A percentile compares a stretch with the other conserved stretches of the same genome.
Evolutionary conservation across 2,888 invertebrate genomes (phyloP).

Genomic region (Syrista parreyssii): DNA sequence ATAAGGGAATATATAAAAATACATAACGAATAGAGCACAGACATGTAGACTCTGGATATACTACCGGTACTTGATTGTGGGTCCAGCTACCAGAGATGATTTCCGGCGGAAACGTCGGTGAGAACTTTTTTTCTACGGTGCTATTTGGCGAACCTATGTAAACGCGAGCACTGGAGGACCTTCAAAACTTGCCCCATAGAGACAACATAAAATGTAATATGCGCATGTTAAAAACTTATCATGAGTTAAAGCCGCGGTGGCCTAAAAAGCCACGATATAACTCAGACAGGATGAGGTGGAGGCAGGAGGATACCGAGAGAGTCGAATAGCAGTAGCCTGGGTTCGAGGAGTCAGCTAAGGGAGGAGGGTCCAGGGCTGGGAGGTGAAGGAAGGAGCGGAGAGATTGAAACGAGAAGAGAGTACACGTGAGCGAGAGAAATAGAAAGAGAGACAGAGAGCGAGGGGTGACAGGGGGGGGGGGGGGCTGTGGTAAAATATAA

Average conservation of each 20-base stretch:
- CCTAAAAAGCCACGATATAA: slow-evolving; percentile 23
- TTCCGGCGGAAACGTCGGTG: background rate
- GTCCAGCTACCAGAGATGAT: background rate
- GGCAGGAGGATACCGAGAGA: slow-evolving; percentile 1
- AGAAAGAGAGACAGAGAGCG: background rate
- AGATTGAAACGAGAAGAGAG: background rate
- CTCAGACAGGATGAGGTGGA: background rate
- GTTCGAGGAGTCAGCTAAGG: background rate
- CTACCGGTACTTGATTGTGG: background rate
- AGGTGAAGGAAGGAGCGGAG: background rate
- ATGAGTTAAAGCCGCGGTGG: slow-evolving; percentile 19
- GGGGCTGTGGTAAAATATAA: background rate
- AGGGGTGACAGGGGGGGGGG: background rate
- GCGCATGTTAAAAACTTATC: slow-evolving; percentile 5
- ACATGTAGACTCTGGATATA: background rate
- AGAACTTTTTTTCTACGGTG: background rate
- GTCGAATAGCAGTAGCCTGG: background rate
- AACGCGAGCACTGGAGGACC: background rate
- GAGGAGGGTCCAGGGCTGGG: too few relatives aligned
- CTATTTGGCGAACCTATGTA: background rate
- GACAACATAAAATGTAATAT: slow-evolving; percentile 7
- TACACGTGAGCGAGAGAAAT: background rate
- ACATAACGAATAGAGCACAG: background rate
- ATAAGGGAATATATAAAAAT: background rate
- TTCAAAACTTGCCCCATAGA: background rate